Evolutionary conservation across 2,113 vertebrate genomes (phyloP).

Genomic region (Axis porcinus): DNA sequence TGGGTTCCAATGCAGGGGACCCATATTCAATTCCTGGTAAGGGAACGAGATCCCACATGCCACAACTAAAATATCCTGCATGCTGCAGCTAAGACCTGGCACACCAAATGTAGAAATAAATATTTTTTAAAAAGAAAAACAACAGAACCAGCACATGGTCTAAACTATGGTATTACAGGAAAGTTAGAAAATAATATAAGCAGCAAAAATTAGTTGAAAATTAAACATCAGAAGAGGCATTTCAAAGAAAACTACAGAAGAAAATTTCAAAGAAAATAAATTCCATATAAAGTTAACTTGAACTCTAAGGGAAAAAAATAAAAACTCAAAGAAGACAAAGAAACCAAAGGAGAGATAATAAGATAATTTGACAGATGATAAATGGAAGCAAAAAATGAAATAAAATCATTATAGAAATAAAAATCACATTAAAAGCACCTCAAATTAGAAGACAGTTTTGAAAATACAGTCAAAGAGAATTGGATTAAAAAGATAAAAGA

Average conservation of each 20-base stretch:
- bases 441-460: neutral
- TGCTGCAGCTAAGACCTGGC: neutral
- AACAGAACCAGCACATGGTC: neutral
- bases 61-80: neutral
- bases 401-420: slow-evolving; percentile 16
- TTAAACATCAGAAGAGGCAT: neutral
- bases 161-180: neutral
- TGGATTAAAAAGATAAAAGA: slow-evolving; percentile 1
- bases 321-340: neutral
- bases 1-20: neutral
- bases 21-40: neutral
- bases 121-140: neutral
- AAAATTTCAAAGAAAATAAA: neutral
- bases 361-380: neutral
- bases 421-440: neutral
- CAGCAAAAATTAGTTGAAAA: neutral
- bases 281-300: neutral
- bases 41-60: neutral
- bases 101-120: neutral
- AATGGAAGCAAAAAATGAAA: slow-evolving; percentile 1
- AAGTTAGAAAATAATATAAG: neutral
- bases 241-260: neutral
- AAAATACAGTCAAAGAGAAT: slow-evolving; percentile 1
- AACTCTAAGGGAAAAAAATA: neutral
- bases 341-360: neutral